Percentiles rank a stretch among this genome's conserved stretches.
phyloP scores from a whole-genome alignment of 2,888 invertebrate species.

The Caenorhabditis sp. region DNA sequence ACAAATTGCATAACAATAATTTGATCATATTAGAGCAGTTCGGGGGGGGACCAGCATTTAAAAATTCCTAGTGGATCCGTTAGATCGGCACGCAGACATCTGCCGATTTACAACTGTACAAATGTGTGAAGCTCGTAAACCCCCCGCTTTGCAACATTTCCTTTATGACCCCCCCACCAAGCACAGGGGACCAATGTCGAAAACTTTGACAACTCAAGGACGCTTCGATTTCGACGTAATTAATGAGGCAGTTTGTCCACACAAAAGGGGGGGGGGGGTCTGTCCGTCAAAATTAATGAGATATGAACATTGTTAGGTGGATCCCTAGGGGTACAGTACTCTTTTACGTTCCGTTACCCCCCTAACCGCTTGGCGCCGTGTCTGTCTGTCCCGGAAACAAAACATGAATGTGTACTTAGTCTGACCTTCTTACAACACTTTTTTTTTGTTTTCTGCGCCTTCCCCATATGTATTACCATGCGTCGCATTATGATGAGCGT shows the following conservation, averaged over 20 bases:
- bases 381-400: constrained; percentile 32
- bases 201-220: constrained; percentile 6
- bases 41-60: constrained; percentile 33
- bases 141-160: not conserved
- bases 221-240: not conserved
- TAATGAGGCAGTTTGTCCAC: not conserved
- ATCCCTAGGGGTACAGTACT: too few relatives aligned
- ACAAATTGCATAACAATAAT: not conserved
- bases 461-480: too few relatives aligned
- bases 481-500: too few relatives aligned
- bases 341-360: not conserved
- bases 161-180: not conserved
- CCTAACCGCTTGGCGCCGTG: constrained; percentile 16
- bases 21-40: too few relatives aligned
- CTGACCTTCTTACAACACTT: constrained; percentile 32
- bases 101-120: not conserved
- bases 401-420: constrained; percentile 12
- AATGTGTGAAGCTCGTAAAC: constrained; percentile 2
- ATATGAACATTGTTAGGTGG: too few relatives aligned
- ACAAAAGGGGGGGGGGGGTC: not conserved
- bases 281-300: too few relatives aligned
- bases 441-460: constrained; percentile 3
- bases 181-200: not conserved
- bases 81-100: too few relatives aligned
- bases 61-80: too few relatives aligned